These are phyloP conservation scores for Luscinia megarhynchos DNA, from an alignment of 2,797 vertebrate species.

Conservation along the genomic window DNA sequence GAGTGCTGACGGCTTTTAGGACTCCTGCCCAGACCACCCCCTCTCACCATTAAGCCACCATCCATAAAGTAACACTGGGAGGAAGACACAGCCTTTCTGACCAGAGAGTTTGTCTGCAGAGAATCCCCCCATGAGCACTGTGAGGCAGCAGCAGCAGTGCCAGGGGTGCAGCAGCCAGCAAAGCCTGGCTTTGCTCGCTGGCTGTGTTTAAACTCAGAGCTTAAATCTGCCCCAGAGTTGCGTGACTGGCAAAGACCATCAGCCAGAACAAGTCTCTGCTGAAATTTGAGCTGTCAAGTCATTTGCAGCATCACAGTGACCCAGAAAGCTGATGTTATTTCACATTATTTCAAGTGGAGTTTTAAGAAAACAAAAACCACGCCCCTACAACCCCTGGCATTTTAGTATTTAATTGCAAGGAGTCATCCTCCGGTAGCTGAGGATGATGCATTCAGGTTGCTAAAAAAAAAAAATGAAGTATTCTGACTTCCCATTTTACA, in stretches of 20 bases:
- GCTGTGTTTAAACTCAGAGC: background rate
- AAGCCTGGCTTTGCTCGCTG: fast-evolving
- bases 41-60: background rate
- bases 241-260: background rate
- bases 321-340: background rate
- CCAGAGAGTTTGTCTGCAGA: background rate
- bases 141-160: background rate
- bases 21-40: background rate
- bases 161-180: fast-evolving
- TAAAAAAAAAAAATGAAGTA: background rate
- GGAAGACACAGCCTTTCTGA: background rate
- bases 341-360: background rate
- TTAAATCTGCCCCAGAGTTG: background rate
- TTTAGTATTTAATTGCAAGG: background rate
- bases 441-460: background rate
- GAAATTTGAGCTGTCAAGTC: background rate
- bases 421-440: background rate
- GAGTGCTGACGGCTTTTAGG: background rate
- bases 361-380: background rate
- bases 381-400: background rate
- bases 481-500: background rate
- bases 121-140: fast-evolving
- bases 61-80: background rate
- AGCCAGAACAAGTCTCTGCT: background rate
- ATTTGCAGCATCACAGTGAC: background rate